Evolutionary conservation across 2,113 vertebrate genomes (phyloP), one percentile per base, ranked within the genome.

Genomic region (Crotalus helleri): DNA sequence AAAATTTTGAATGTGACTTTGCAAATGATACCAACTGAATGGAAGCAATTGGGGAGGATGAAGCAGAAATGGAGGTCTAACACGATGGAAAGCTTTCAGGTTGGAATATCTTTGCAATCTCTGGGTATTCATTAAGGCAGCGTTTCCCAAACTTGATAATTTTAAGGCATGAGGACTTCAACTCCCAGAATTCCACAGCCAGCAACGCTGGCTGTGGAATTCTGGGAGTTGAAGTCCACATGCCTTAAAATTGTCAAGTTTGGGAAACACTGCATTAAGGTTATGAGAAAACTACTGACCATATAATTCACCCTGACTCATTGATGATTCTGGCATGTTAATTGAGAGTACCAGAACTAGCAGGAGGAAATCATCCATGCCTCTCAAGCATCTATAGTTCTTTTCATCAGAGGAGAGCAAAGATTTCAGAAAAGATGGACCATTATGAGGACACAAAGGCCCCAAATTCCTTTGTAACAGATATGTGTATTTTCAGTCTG

Each of bases 11-110:
- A 95, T 74, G 90, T 93, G 96, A 92, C 96, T 93, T 3, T 92
- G 92, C 97, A 97, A 97, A 61, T 87, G 94, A 96, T 96, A 90
- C 94, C 92, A 90, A 92, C 81, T 74, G 23, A 46, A 58, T 1
- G 59, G 33, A 13, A 86, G 15, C 0, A 90, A 61, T 2, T 4
- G 29, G 29, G 86, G 86, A 53, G 86, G 4, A 17, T 13, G 51
- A 46, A 55, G 23, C 6, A 85, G 24, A 44, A 90, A 85, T 15
- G 54, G 54, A n/a, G 6, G 26, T 46, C 26, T 29, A 2, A 51
- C 8, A 26, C 26, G 44, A 74, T 69, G 9, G 59, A 33, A 74
- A 44, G 4, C 3, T 26, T 69, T 92, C n/a, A 64, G 17, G 17
- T 2, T 64, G 17, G 29, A 88, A 29, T 49, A n/a, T n/a, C 59